Base-by-base conservation (phyloP, 2,888 invertebrate species). In the Leptogaster cylindrica region DNA sequence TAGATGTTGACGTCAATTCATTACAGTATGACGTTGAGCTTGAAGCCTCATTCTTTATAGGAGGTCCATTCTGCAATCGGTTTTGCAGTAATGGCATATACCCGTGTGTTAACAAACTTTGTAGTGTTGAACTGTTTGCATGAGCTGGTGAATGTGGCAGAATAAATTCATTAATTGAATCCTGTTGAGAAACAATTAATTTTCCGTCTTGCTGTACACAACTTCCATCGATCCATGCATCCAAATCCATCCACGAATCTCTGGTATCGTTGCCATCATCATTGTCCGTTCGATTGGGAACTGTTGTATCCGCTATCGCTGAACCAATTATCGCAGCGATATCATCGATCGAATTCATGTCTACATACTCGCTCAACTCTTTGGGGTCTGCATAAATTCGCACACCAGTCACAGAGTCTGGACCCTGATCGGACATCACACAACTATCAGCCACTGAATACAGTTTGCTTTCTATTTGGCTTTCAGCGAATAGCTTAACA, bases 231-330 rank as follows among this genome's bases (percentile, higher is more conserved):
- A 94, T 92, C 91, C 91, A 93, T 67, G 91, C 90, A 71, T 93
- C 93, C 63, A 93, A 84, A 77, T 93, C 93, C 86, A 92, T 91
- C 93, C 93, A 94, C 73, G 89, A 89, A 74, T 93, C 92, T 69
- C 91, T 83, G 1, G 91, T 91, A 58, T 88, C 89, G 76, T 85
- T 82, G 0, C 88, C 88, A 63, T 90, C 90, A 71, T 91, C 91
- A 71, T 86, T 87, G n/a, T 86, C 85, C 69, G 85, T 83, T 67
- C 85, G 84, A 72, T 85, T 87, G n/a, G 90, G 89, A 33, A 92
- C 92, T 1, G 93, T 93, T 7, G 93, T 92, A 75, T 93, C 93
- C 1, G 92, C 93, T 73, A 94, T 93, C 66, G 93, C 93, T 2
- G 92, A 92, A 1, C 93, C 93, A 70, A 93, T 92, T 66, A 93